These are phyloP conservation scores for Hipposideros armiger DNA, from an alignment of 2,113 vertebrate genomes.

Conservation along the genomic window DNA sequence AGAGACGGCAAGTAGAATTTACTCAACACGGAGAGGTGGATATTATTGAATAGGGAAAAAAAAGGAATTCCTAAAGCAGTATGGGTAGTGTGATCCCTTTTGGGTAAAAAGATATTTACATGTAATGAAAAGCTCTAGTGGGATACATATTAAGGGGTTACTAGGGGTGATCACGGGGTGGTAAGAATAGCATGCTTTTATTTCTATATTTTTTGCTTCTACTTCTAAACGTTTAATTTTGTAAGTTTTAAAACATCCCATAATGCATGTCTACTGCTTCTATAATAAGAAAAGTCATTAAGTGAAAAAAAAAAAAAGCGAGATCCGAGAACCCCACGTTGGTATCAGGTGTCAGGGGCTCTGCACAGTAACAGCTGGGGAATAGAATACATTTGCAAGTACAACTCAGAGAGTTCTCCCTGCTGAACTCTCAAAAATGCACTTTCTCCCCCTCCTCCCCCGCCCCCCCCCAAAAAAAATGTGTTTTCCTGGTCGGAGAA, in stretches of 20 bases:
- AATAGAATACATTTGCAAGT: neutral
- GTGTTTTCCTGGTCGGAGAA: neutral
- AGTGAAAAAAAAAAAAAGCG: neutral
- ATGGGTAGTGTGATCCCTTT: no score
- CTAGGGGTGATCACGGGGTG: neutral
- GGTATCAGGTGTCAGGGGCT: neutral
- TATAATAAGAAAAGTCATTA: neutral
- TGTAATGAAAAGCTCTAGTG: neutral
- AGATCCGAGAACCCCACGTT: neutral
- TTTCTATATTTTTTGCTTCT: neutral
- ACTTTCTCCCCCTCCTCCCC: neutral
- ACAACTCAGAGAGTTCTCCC: neutral
- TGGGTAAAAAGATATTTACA: neutral
- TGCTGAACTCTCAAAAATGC: neutral
- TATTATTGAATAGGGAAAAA: neutral
- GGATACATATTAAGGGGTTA: neutral
- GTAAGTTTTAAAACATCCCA: no score
- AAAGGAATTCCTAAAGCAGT: no score
- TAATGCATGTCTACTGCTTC: neutral
- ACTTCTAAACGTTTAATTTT: neutral
- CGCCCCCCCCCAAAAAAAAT: neutral
- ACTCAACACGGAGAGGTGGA: neutral
- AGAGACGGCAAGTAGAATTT: neutral
- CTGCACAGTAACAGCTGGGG: no score
- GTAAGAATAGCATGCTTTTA: neutral